These are phyloP conservation scores for Heteromormyrus szaboi DNA, from an alignment of 2,797 vertebrate genomes.

Conservation along the genomic window DNA sequence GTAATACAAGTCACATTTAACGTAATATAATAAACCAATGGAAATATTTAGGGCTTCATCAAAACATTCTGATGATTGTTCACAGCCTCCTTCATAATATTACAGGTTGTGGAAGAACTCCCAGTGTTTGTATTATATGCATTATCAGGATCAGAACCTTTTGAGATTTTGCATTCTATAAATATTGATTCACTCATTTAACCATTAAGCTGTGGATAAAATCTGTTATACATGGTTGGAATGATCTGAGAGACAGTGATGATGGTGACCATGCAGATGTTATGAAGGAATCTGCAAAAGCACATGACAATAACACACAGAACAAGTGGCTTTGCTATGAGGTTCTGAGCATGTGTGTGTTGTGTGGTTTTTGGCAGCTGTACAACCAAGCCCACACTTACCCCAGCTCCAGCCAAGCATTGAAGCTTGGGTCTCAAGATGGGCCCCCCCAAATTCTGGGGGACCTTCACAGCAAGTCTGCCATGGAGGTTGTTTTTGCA, in stretches of 20 bases:
- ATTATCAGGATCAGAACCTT: not conserved
- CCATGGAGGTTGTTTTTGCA: conserved; percentile 53
- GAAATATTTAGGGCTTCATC: not conserved
- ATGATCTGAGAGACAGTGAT: not conserved
- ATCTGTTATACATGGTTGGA: not conserved
- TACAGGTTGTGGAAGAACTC: not conserved
- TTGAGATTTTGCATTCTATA: not conserved
- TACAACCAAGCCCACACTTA: conserved; percentile 45
- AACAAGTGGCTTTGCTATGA: not conserved
- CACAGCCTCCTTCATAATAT: not conserved
- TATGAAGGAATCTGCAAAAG: not conserved
- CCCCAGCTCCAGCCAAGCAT: conserved; percentile 30
- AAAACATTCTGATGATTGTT: not conserved
- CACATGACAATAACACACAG: not conserved
- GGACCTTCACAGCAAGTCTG: conserved; percentile 60
- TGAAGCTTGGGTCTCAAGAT: conserved; percentile 48
- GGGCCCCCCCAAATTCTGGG: conserved; percentile 41
- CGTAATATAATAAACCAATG: not conserved
- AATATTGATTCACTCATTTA: not conserved
- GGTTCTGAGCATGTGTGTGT: not conserved
- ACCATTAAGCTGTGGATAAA: not conserved
- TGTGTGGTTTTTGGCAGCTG: conserved; percentile 39
- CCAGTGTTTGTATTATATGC: not conserved
- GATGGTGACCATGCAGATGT: not conserved
- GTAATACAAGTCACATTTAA: not conserved